These are phyloP conservation scores for Entosphenus tridentatus DNA, from an alignment of 2,113 vertebrate genomes.

Conservation along the genomic window DNA sequence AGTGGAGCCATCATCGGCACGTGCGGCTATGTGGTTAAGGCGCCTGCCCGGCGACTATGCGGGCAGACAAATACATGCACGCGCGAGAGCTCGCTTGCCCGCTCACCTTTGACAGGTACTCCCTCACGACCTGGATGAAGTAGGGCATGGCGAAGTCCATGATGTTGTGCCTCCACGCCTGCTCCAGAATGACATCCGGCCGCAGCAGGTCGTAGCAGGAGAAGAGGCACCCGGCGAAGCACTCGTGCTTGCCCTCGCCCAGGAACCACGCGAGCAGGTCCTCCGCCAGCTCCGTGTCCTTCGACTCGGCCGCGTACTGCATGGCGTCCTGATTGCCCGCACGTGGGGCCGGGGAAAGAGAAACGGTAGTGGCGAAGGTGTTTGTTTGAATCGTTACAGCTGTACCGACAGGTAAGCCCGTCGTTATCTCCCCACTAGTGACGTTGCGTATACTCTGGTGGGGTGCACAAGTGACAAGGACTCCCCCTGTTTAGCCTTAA, in stretches of 20 bases:
- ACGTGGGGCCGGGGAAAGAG: no score
- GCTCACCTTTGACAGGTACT: slow-evolving; percentile 55
- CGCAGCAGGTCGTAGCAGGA: slow-evolving; percentile 53
- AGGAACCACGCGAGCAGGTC: slow-evolving; percentile 60
- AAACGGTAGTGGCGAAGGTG: no score
- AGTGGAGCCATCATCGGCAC: no score
- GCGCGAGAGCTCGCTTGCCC: neutral
- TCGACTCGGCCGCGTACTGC: slow-evolving; percentile 55
- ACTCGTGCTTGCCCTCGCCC: slow-evolving; percentile 50
- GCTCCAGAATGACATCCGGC: slow-evolving; percentile 51
- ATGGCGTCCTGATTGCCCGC: slow-evolving; percentile 39
- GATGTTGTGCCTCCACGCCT: slow-evolving; percentile 58
- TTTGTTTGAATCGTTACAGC: no score
- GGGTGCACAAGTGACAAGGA: no score
- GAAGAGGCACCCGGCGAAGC: slow-evolving; percentile 56
- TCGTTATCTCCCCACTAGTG: no score
- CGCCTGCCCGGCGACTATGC: no score
- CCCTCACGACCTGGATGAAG: slow-evolving; percentile 68
- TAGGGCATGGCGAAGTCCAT: slow-evolving; percentile 65
- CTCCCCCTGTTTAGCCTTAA: no score
- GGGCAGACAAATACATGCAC: no score
- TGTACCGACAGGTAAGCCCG: no score
- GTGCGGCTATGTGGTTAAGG: no score
- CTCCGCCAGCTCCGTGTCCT: slow-evolving; percentile 44
- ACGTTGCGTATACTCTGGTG: no score